Conservation (phyloP, 2,113 vertebrate genomes). For the Gobiocypris rarus region DNA sequence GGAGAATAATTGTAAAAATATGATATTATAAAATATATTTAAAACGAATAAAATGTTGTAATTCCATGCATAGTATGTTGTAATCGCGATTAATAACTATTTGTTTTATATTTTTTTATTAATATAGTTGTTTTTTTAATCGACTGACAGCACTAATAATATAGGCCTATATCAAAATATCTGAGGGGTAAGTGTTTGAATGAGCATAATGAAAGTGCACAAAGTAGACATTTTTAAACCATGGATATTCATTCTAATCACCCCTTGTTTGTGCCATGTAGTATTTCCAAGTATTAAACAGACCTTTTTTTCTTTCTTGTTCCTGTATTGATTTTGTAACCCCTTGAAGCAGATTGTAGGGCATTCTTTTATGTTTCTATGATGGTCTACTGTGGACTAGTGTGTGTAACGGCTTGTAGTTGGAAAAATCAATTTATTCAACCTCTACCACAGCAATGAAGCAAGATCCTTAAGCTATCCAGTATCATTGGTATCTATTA, state of each 20-base stretch:
- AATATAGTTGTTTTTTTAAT: too few relatives aligned
- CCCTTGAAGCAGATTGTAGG: neutral
- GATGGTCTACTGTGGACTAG: constrained; percentile 26
- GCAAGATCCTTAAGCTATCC: constrained; percentile 42
- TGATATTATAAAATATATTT: too few relatives aligned
- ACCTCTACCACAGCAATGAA: constrained; percentile 21
- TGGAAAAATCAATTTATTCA: constrained; percentile 51
- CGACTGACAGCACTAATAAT: too few relatives aligned
- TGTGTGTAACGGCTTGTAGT: constrained; percentile 18
- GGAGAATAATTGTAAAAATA: too few relatives aligned
- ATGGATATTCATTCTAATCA: neutral
- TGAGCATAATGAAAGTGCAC: neutral
- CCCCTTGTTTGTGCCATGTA: neutral
- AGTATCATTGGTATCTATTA: constrained; percentile 6
- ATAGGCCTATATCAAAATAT: too few relatives aligned
- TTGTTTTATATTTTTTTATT: too few relatives aligned
- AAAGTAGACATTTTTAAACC: neutral
- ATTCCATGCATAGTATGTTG: too few relatives aligned
- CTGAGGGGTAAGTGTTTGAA: neutral
- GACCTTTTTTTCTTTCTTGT: neutral
- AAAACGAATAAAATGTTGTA: too few relatives aligned
- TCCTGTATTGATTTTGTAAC: constrained; percentile 7
- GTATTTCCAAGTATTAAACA: neutral
- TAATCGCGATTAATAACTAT: too few relatives aligned
- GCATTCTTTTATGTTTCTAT: constrained; percentile 14